Conservation (phyloP, 1,140 invertebrate species). For the Drosophila willistoni region DNA sequence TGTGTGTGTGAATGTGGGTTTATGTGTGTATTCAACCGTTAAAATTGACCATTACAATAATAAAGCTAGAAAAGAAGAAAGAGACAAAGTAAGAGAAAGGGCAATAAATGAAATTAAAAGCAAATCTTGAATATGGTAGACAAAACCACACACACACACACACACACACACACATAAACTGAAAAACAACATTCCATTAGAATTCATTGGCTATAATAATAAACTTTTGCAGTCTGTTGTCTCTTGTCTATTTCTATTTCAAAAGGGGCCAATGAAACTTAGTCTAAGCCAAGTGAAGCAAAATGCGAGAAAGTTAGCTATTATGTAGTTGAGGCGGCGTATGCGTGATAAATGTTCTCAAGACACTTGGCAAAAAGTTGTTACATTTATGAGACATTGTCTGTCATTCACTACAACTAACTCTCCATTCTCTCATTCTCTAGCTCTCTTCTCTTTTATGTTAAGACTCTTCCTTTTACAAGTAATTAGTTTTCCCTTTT, state of each 20-base stretch:
- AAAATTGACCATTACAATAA: conserved; percentile 39
- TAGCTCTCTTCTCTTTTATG: too few species aligned
- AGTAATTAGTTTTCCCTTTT: conserved; percentile 61
- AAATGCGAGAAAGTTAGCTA: conserved; percentile 15
- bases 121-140: conserved; percentile 22
- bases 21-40: conserved; percentile 46
- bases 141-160: neutral
- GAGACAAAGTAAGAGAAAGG: neutral
- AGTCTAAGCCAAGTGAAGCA: conserved; percentile 24
- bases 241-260: neutral
- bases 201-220: conserved; percentile 35
- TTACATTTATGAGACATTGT: conserved; percentile 55
- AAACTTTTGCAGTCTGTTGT: neutral
- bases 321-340: conserved; percentile 33
- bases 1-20: conserved; percentile 15
- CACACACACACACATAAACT: neutral
- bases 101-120: conserved; percentile 44
- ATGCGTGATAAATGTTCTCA: conserved; percentile 52
- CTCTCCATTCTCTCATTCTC: neutral
- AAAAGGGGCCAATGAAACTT: conserved; percentile 30
- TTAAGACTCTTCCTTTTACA: conserved; percentile 23
- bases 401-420: conserved; percentile 39
- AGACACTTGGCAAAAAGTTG: conserved; percentile 43
- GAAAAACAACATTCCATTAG: conserved; percentile 41
- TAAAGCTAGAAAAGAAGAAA: conserved; percentile 11